Evolutionary conservation across 30 jellyfish, hydroid and myxozoan species (phyloP), one percentile per base, ranked within the genome.

Genomic region (Pseudorhiza aurosa): DNA sequence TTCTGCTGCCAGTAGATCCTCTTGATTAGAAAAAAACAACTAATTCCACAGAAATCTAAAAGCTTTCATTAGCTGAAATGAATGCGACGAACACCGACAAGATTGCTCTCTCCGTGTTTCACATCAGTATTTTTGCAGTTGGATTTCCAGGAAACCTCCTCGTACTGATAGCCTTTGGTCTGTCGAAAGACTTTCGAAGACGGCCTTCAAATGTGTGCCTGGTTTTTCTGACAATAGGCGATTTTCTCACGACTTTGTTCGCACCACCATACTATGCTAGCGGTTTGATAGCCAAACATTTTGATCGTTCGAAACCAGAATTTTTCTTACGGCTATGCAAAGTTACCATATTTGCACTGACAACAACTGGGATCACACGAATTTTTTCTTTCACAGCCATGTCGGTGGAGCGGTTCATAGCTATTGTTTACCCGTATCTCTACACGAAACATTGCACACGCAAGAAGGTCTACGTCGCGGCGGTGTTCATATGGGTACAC

Each of bases 111-210:
- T 26, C 89, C 4, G 50, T 50, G 11, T 58, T 59, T 28, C 89
- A 77, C 33, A 58, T 68, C 9, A 39, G 75, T 18, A 50, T 77
- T 0, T 75, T 88, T 36, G 45, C 74, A 2, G 21, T 88, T 6
- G 95, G 95, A n/a, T 57, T 72, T 14, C 79, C 89, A 14, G 91
- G 91, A 10, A 88, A 88, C 75, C 28, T 67, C 10, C 68, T 88
- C 0, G 91, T 88, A 14, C 45, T 78, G 1, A 33, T 73, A 12
- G 87, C 97, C 1, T 81, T 71, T 39, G 33, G 75, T 33, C 39
- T 64, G 32, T 81, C 95, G 36, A 65, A 26, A 39, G 79, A 74
- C 11, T 64, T 88, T 32, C 80, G 91, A 42, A 80, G 67, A 2
- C 60, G 73, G n/a, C 80, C 87, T 10, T 58, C 97, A 5, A 88